Conservation (phyloP, 2,888 invertebrate species). For the Hirtodrosophila alboralis region DNA sequence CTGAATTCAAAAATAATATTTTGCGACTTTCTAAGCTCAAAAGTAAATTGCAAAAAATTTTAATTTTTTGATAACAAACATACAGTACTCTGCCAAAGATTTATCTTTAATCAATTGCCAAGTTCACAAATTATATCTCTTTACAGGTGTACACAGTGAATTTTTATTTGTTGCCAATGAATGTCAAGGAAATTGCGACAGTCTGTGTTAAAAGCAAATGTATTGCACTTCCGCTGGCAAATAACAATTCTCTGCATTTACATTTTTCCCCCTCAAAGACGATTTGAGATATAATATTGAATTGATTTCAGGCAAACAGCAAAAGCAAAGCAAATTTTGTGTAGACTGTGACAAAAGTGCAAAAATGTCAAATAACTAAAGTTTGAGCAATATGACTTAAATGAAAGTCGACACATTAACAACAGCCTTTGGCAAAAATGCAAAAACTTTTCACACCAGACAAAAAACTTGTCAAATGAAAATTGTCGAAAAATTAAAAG, state of each 20-base stretch:
- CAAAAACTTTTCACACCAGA: slow-evolving; percentile 42
- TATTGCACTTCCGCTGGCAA: slow-evolving; percentile 57
- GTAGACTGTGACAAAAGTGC: slow-evolving; percentile 10
- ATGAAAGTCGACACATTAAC: slow-evolving; percentile 24
- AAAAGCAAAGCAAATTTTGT: slow-evolving; percentile 37
- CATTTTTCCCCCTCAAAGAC: slow-evolving; percentile 11
- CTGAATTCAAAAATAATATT: too few species aligned
- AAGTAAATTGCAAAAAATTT: too few species aligned
- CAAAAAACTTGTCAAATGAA: slow-evolving; percentile 56
- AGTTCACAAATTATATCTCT: background rate
- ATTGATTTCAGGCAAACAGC: slow-evolving; percentile 45
- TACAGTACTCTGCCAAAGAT: too few species aligned
- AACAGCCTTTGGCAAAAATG: slow-evolving; percentile 7
- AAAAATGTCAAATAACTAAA: background rate
- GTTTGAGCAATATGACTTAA: slow-evolving; percentile 4
- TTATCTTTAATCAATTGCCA: background rate
- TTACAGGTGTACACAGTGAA: background rate
- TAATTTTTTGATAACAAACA: too few species aligned
- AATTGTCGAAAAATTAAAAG: slow-evolving; percentile 69
- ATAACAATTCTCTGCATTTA: slow-evolving; percentile 49
- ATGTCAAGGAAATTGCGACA: slow-evolving; percentile 18
- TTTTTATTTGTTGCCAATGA: slow-evolving; percentile 4
- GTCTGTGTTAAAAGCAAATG: slow-evolving; percentile 46
- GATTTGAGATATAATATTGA: slow-evolving; percentile 35
- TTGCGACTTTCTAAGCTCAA: too few species aligned